Percentiles rank a stretch among this genome's conserved stretches.
These are phyloP conservation scores for Aeoliscus strigatus DNA, from an alignment of 2,797 vertebrate genomes.

Conservation along the genomic window DNA sequence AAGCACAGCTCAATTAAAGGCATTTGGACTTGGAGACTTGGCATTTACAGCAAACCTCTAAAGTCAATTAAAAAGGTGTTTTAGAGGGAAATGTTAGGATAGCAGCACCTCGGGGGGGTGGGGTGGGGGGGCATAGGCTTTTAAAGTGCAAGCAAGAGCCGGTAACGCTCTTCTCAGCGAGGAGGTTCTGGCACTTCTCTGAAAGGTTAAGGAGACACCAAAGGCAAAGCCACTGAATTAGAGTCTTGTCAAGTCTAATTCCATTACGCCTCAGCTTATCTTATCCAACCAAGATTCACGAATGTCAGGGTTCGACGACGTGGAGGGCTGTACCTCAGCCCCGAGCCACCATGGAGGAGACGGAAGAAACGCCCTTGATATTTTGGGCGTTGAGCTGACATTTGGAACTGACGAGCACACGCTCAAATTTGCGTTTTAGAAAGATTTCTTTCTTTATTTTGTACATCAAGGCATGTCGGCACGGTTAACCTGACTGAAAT, in stretches of 20 bases:
- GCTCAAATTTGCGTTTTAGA: slow-evolving; percentile 62
- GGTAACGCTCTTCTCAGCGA: slow-evolving; percentile 57
- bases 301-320: slow-evolving; percentile 64
- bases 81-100: slow-evolving; percentile 67
- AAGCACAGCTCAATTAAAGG: slow-evolving; percentile 79
- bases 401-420: slow-evolving; percentile 57
- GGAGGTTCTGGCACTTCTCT: slow-evolving; percentile 56
- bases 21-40: slow-evolving; percentile 75
- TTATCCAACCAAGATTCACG: slow-evolving; percentile 68
- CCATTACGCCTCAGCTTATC: slow-evolving; percentile 67
- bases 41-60: slow-evolving; percentile 79
- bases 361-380: slow-evolving; percentile 60
- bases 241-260: slow-evolving; percentile 73
- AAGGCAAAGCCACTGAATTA: slow-evolving; percentile 73
- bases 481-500: too few relatives aligned
- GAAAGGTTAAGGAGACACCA: slow-evolving; percentile 77
- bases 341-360: slow-evolving; percentile 57
- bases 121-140: slow-evolving; percentile 57
- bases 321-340: slow-evolving; percentile 51
- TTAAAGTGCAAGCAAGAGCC: slow-evolving; percentile 65
- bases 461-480: slow-evolving; percentile 58
- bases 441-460: slow-evolving; percentile 53
- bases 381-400: slow-evolving; percentile 67
- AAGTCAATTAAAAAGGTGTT: slow-evolving; percentile 80
- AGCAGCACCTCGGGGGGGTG: slow-evolving; percentile 60